Evolutionary conservation across 1,140 invertebrate species (phyloP).

Genomic region (Helicoverpa zea): DNA sequence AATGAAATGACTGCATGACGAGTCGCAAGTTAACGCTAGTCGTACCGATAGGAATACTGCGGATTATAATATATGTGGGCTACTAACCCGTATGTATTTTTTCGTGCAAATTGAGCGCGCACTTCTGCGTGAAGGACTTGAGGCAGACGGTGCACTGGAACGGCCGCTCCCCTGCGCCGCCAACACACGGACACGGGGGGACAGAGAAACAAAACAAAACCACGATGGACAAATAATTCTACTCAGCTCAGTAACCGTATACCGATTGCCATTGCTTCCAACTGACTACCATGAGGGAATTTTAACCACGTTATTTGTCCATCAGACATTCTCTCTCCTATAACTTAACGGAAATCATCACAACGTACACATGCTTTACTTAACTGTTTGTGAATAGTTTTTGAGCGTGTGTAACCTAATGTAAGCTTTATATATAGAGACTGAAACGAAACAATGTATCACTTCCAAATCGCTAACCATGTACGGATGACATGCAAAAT

Average conservation of each 20-base stretch:
- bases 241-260: slow-evolving; percentile 57
- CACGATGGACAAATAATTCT: slow-evolving; percentile 87
- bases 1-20: slow-evolving; percentile 77
- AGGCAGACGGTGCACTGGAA: slow-evolving; percentile 90
- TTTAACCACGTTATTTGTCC: slow-evolving; percentile 82
- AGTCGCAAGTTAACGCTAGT: slow-evolving; percentile 72
- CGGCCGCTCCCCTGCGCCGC: slow-evolving; percentile 88
- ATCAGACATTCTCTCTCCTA: slow-evolving; percentile 79
- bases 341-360: slow-evolving; percentile 75
- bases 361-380: slow-evolving; percentile 86
- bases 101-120: slow-evolving; percentile 89
- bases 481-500: slow-evolving; percentile 56
- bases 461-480: slow-evolving; percentile 63
- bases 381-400: slow-evolving; percentile 87
- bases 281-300: slow-evolving; percentile 82
- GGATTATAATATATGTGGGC: slow-evolving; percentile 84
- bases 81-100: slow-evolving; percentile 89
- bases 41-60: slow-evolving; percentile 74
- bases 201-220: slow-evolving; percentile 87
- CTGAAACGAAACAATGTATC: slow-evolving; percentile 55
- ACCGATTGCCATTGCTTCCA: slow-evolving; percentile 58
- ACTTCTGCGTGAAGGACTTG: slow-evolving; percentile 90
- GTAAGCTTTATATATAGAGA: slow-evolving; percentile 46
- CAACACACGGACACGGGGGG: slow-evolving; percentile 74
- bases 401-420: slow-evolving; percentile 83